These are phyloP conservation scores for Pterocles orientalis DNA, from an alignment of 2,113 vertebrate genomes.

Conservation along the genomic window DNA sequence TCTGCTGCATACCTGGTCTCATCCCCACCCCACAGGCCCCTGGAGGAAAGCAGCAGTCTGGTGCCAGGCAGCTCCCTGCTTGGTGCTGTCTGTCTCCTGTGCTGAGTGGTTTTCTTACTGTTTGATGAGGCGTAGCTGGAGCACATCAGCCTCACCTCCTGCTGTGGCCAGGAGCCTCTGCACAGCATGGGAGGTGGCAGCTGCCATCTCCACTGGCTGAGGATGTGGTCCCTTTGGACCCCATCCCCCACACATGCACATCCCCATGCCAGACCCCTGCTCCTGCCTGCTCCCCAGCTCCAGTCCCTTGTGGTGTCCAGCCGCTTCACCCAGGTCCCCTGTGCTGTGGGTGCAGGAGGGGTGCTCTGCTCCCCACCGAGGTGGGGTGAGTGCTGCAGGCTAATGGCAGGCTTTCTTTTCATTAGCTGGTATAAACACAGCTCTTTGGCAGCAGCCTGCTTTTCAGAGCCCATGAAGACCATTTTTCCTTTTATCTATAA, in stretches of 20 bases:
- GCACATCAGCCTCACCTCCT: background rate
- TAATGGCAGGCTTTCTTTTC: constrained; percentile 12
- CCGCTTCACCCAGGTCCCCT: background rate
- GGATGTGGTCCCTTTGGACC: rapidly evolving
- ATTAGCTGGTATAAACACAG: constrained; percentile 42
- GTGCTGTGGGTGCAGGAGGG: background rate
- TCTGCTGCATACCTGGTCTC: background rate
- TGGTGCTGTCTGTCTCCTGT: background rate
- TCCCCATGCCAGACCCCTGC: rapidly evolving
- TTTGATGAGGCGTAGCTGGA: background rate
- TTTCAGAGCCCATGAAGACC: constrained; percentile 28
- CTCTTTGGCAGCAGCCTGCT: constrained; percentile 20
- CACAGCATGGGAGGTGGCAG: background rate
- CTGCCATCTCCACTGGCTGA: background rate
- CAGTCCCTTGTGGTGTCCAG: background rate
- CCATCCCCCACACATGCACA: rapidly evolving
- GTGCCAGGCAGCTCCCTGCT: background rate
- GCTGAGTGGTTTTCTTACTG: background rate
- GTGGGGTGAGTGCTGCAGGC: background rate
- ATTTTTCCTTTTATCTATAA: constrained; percentile 66
- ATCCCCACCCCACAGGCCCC: rapidly evolving
- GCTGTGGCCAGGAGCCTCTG: background rate
- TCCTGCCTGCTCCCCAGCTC: background rate
- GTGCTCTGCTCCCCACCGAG: background rate
- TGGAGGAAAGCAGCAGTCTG: background rate